Percentiles rank a stretch among this genome's conserved stretches.
Evolutionary conservation across 1,140 invertebrate genomes (phyloP).

Genomic region (Lepidurus arcticus): DNA sequence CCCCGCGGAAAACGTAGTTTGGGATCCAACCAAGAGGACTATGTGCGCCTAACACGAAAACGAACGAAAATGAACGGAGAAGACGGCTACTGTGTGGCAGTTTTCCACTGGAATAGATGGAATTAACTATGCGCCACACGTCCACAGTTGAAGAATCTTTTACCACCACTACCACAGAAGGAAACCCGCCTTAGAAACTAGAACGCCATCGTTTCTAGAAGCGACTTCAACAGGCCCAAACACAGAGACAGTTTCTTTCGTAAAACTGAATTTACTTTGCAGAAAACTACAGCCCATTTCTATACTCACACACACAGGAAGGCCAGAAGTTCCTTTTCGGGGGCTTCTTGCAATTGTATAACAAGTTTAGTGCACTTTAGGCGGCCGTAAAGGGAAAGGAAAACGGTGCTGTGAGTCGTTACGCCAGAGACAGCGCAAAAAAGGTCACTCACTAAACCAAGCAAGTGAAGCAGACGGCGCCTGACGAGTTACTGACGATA

Average conservation of each 20-base stretch:
- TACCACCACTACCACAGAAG: neutral
- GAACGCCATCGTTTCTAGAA: neutral
- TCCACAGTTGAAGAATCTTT: neutral
- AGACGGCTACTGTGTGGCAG: neutral
- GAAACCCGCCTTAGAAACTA: neutral
- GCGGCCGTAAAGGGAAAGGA: neutral
- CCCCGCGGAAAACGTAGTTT: neutral
- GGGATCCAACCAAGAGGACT: neutral
- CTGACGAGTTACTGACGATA: neutral
- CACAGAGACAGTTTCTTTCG: too few species aligned
- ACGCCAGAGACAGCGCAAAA: too few species aligned
- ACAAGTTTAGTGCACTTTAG: neutral
- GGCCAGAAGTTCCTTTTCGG: neutral
- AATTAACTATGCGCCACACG: conserved; percentile 7
- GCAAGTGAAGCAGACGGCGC: neutral
- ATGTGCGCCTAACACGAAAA: neutral
- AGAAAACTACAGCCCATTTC: neutral
- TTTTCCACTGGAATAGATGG: neutral
- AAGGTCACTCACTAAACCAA: too few species aligned
- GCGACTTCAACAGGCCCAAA: neutral
- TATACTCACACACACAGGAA: neutral
- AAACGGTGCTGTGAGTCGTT: too few species aligned
- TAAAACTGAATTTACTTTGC: neutral
- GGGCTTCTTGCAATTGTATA: neutral
- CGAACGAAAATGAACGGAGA: neutral